Evolutionary conservation across 2,888 invertebrate genomes (phyloP).

Genomic region (Leucozona laternaria): DNA sequence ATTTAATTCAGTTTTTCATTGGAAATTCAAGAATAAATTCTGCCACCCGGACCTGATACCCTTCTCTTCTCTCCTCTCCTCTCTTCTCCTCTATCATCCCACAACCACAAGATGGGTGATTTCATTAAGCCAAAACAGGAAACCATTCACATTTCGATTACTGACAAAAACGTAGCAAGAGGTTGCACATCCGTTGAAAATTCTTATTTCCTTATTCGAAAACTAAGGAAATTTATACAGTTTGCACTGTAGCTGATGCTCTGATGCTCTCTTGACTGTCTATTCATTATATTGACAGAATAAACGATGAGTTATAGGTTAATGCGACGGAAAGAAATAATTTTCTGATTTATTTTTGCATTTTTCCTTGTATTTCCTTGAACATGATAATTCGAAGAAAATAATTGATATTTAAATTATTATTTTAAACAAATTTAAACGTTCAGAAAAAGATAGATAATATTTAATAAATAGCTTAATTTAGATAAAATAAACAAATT

Average conservation of each 20-base stretch:
- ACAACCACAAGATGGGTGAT: conserved; percentile 63
- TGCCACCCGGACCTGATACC: too few species aligned
- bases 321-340: conserved; percentile 9
- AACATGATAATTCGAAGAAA: not conserved
- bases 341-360: not conserved
- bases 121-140: conserved; percentile 60
- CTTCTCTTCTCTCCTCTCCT: too few species aligned
- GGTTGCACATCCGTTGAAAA: conserved; percentile 65
- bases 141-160: conserved; percentile 73
- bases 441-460: too few species aligned
- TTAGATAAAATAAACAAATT: too few species aligned
- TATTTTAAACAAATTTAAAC: not conserved
- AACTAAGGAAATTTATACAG: conserved; percentile 34
- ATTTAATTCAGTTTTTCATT: conserved; percentile 3
- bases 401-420: not conserved
- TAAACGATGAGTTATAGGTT: conserved; percentile 10
- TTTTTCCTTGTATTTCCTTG: not conserved
- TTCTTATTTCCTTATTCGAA: conserved; percentile 63
- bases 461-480: too few species aligned
- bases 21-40: not conserved
- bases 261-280: not conserved
- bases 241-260: conserved; percentile 32
- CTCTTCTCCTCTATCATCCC: not conserved
- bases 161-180: conserved; percentile 61
- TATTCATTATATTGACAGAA: not conserved